A percentile compares a stretch with the other conserved stretches of the same genome.
These are phyloP conservation scores for Tachystola acroxantha DNA, from an alignment of 2,888 invertebrate genomes.

Conservation along the genomic window DNA sequence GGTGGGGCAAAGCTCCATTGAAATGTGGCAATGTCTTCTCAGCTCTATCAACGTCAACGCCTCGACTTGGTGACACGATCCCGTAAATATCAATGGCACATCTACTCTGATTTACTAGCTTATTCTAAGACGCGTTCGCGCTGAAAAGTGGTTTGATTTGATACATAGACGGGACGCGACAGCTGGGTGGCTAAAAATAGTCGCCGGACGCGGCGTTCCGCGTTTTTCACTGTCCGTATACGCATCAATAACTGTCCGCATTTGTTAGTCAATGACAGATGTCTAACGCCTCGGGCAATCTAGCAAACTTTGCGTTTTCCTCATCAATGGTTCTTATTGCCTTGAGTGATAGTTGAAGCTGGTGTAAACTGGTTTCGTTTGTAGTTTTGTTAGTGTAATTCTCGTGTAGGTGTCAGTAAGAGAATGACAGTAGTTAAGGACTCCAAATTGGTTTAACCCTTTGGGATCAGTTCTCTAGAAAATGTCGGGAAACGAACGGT, in stretches of 20 bases:
- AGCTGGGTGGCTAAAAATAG: slow-evolving; percentile 44
- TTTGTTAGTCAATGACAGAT: slow-evolving; percentile 75
- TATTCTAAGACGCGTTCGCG: slow-evolving; percentile 25
- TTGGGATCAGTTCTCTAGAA: too few relatives aligned
- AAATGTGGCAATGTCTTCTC: too few relatives aligned
- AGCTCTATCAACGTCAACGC: slow-evolving; percentile 1
- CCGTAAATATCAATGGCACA: slow-evolving; percentile 3
- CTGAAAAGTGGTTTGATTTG: slow-evolving; percentile 20
- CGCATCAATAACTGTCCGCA: slow-evolving; percentile 73
- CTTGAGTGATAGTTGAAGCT: neutral
- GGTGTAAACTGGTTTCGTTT: neutral
- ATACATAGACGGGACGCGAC: slow-evolving; percentile 47
- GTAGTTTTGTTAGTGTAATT: slow-evolving; percentile 26
- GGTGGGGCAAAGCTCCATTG: too few relatives aligned
- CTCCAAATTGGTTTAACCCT: slow-evolving; percentile 52
- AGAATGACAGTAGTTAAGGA: slow-evolving; percentile 64
- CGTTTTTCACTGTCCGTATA: slow-evolving; percentile 74
- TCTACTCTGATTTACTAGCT: slow-evolving; percentile 19
- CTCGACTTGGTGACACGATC: neutral
- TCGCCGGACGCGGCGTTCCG: slow-evolving; percentile 60
- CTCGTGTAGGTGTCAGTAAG: slow-evolving; percentile 52
- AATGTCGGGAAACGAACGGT: too few relatives aligned
- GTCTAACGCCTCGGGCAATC: slow-evolving; percentile 57
- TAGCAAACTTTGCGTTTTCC: slow-evolving; percentile 12
- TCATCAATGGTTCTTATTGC: neutral